These are phyloP conservation scores for Macrosoma leucophasiata DNA, from an alignment of 2,888 invertebrate genomes.

Conservation along the genomic window DNA sequence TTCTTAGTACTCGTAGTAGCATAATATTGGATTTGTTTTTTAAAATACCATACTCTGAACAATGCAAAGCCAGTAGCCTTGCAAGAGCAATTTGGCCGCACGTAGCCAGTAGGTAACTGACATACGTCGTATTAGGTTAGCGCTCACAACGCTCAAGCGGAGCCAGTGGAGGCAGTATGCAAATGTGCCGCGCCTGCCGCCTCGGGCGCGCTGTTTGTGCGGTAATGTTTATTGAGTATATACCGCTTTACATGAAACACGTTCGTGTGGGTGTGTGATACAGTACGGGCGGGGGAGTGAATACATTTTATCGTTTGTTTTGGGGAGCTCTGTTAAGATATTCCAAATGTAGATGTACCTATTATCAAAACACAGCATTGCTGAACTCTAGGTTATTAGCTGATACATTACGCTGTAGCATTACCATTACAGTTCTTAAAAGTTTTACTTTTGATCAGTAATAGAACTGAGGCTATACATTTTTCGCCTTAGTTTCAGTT, in stretches of 20 bases:
- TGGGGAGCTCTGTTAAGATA: too few relatives aligned
- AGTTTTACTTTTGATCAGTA: too few relatives aligned
- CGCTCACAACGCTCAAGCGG: slow-evolving; percentile 33
- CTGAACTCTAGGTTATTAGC: too few relatives aligned
- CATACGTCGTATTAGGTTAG: slow-evolving; percentile 50
- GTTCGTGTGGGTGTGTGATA: slow-evolving; percentile 20
- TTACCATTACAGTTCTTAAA: too few relatives aligned
- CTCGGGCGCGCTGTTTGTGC: slow-evolving; percentile 46
- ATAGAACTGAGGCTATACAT: too few relatives aligned
- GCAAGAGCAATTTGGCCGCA: slow-evolving; percentile 38
- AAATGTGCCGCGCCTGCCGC: slow-evolving; percentile 44
- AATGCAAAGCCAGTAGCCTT: slow-evolving; percentile 25
- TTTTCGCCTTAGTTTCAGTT: too few relatives aligned
- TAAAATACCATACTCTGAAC: too few relatives aligned
- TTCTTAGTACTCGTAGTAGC: too few relatives aligned
- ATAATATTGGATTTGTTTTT: too few relatives aligned
- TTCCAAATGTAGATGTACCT: too few relatives aligned
- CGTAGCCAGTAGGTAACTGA: slow-evolving; percentile 43
- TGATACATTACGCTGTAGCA: too few relatives aligned
- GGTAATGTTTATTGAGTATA: slow-evolving; percentile 48
- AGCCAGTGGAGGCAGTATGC: slow-evolving; percentile 44
- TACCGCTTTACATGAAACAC: slow-evolving; percentile 37
- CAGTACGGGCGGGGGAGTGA: slow-evolving; percentile 29
- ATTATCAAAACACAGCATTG: too few relatives aligned
- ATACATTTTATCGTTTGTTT: slow-evolving; percentile 29